These are phyloP conservation scores for Pangasianodon hypophthalmus DNA, from an alignment of 2,113 vertebrate species.

Conservation along the genomic window DNA sequence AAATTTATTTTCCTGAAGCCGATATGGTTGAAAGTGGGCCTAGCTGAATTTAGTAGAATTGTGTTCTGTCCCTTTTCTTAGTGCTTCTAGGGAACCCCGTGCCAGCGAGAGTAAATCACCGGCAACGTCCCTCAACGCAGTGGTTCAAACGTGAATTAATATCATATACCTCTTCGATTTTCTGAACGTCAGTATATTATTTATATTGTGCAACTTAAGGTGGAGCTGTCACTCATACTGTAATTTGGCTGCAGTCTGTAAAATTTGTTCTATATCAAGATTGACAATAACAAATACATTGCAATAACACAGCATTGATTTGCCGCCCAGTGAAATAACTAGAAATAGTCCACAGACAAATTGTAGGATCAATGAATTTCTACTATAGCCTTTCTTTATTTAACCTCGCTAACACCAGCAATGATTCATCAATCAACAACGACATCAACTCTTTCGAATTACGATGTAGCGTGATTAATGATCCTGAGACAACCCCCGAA, in stretches of 20 bases:
- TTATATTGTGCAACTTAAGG: slow-evolving; percentile 23
- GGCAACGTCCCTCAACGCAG: slow-evolving; percentile 6
- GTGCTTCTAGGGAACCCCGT: slow-evolving; percentile 14
- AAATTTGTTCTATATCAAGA: slow-evolving; percentile 35
- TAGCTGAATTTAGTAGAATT: slow-evolving; percentile 13
- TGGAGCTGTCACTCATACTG: slow-evolving; percentile 14
- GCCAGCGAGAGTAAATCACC: slow-evolving; percentile 40
- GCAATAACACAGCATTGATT: slow-evolving; percentile 58
- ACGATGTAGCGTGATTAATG: slow-evolving; percentile 1
- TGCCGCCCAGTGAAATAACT: slow-evolving; percentile 44
- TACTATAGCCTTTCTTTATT: slow-evolving; percentile 20
- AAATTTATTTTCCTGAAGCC: slow-evolving; percentile 37
- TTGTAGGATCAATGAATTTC: slow-evolving; percentile 45
- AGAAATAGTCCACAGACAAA: slow-evolving; percentile 30
- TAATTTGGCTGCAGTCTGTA: slow-evolving; percentile 15
- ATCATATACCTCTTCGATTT: slow-evolving; percentile 40
- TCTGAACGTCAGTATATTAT: slow-evolving; percentile 37
- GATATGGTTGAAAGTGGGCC: slow-evolving; percentile 25
- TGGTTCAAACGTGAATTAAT: slow-evolving; percentile 44
- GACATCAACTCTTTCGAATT: slow-evolving; percentile 12
- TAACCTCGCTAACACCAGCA: not conserved
- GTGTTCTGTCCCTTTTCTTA: not conserved
- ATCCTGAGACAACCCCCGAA: not conserved
- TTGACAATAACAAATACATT: slow-evolving; percentile 46
- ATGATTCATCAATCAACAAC: slow-evolving; percentile 24